Conservation (phyloP, 2,888 invertebrate species). For the Phaonia tiefii region DNA sequence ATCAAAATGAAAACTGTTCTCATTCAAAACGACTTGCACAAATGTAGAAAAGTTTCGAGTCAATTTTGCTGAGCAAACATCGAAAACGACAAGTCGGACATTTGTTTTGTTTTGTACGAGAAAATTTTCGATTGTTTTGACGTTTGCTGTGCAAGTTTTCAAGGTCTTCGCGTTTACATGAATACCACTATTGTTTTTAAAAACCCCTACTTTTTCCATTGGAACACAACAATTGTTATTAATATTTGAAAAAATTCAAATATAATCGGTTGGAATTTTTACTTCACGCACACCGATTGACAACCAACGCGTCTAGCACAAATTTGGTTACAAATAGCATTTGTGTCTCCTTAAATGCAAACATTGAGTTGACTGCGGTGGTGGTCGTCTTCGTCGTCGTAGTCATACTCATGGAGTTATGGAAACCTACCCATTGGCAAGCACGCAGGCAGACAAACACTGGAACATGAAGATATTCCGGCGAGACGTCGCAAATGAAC, state of each 20-base stretch:
- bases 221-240: background rate
- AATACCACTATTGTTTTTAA: too few relatives aligned
- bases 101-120: too few relatives aligned
- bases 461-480: conserved; percentile 1
- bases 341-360: background rate
- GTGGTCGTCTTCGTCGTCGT: background rate
- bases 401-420: background rate
- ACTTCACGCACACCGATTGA: background rate
- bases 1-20: too few relatives aligned
- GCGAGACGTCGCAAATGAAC: conserved; percentile 2
- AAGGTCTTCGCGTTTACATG: too few relatives aligned
- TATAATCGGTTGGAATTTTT: background rate
- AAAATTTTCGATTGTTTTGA: too few relatives aligned
- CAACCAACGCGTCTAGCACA: conserved; percentile 32
- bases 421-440: background rate
- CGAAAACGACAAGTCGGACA: too few relatives aligned
- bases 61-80: too few relatives aligned
- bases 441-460: background rate
- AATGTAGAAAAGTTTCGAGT: too few relatives aligned
- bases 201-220: too few relatives aligned
- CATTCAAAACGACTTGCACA: too few relatives aligned
- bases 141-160: too few relatives aligned
- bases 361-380: background rate
- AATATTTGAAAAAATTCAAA: background rate
- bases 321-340: conserved; percentile 19